Base-by-base conservation (phyloP, 1,140 invertebrate species). In the Drosophila guanche region DNA sequence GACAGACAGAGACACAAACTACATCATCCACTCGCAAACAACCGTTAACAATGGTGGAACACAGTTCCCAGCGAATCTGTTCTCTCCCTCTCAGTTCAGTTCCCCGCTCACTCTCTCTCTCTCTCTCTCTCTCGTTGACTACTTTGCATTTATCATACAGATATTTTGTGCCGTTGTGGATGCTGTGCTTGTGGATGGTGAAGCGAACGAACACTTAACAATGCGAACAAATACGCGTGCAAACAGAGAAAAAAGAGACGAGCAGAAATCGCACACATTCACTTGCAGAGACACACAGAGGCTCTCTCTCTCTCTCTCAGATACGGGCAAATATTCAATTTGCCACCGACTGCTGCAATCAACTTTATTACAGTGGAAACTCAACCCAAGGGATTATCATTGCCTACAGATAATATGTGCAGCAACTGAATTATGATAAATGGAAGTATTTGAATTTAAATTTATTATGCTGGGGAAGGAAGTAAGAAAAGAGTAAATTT, bases 261-360 rank as follows among this genome's bases (percentile, higher is more conserved):
- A 22, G 48, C 54, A 43, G 25, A 27, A 27, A 37, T 37, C 43
- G 45, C 40, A 51, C 45, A 20, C 16, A 20, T 20, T 60, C 52
- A 70, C 22, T 47, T 25, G 27, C 12, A 23, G 42, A 40, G 29
- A 8, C 25, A 27, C 58, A 42, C 51, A 47, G 16, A 20, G 16
- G 16, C 16, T 20, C 16, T 20, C 16, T 20, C 16, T 10, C 33
- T 12, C 33, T 37, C 33, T 37, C 33, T 37, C 46, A 46, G 23
- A 66, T 45, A 33, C 29, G 65, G 47, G 56, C 59, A 79, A 76
- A 69, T 53, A 76, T 85, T 76, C 53, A 85, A 85, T 85, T 85
- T 85, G 62, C 75, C 65, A 76, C 75, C 71, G 79, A 59, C 68
- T 73, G 67, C 80, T 73, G 67, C 80, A 79, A 85, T 85, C 67